Conservation (phyloP, 1,140 invertebrate species). For the Pseudomyrmex dendroicus region DNA sequence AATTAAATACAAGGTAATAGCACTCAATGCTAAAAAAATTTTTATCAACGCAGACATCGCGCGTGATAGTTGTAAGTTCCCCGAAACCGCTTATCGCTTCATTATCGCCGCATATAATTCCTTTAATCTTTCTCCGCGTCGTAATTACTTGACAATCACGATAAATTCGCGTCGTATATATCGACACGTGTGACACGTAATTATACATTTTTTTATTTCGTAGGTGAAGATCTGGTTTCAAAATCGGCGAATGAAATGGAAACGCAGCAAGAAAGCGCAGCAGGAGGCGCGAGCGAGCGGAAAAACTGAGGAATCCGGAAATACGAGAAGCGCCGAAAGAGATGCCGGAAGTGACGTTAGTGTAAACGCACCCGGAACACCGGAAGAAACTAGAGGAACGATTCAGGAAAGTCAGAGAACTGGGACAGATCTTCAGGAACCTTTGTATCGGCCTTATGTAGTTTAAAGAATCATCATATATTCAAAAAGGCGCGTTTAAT, state of each 20-base stretch:
- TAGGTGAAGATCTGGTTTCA: slow-evolving; percentile 99
- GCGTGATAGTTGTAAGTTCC: slow-evolving; percentile 16
- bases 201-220: slow-evolving; percentile 62
- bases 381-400: slow-evolving; percentile 76
- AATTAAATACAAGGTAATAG: background rate
- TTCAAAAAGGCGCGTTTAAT: background rate
- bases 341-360: slow-evolving; percentile 77
- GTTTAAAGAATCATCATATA: slow-evolving; percentile 72
- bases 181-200: background rate
- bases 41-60: background rate
- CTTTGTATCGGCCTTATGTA: slow-evolving; percentile 83
- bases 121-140: background rate
- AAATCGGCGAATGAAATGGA: slow-evolving; percentile 98
- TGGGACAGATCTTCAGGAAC: slow-evolving; percentile 80
- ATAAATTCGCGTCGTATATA: background rate
- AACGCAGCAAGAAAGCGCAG: slow-evolving; percentile 96
- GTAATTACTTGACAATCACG: background rate
- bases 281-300: slow-evolving; percentile 88
- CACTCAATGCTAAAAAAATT: background rate
- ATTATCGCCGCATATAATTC: background rate
- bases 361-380: slow-evolving; percentile 73
- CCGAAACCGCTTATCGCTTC: slow-evolving; percentile 21
- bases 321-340: slow-evolving; percentile 72
- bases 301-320: slow-evolving; percentile 78
- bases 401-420: slow-evolving; percentile 78